Percentiles rank a stretch among this genome's conserved stretches.
phyloP scores from a whole-genome alignment of 2,113 vertebrate genomes.

The Willisornis vidua region DNA sequence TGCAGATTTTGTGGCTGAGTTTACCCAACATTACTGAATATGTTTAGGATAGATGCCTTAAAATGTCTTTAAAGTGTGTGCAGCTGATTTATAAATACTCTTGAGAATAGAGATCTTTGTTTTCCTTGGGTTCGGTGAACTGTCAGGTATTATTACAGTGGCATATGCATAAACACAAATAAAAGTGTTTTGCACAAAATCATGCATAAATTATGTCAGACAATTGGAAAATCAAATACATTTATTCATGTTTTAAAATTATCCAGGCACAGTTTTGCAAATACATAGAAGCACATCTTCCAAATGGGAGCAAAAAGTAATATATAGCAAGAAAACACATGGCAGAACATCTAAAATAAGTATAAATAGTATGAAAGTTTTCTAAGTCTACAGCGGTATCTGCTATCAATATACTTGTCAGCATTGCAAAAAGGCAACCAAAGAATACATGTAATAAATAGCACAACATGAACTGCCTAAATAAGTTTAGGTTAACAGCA shows the following conservation, averaged over 20 bases:
- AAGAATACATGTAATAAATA: slow-evolving; percentile 42
- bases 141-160: background rate
- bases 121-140: background rate
- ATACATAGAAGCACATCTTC: slow-evolving; percentile 59
- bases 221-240: slow-evolving; percentile 53
- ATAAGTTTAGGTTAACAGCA: slow-evolving; percentile 58
- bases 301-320: slow-evolving; percentile 61
- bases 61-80: background rate
- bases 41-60: background rate
- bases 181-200: background rate
- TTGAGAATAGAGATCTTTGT: background rate
- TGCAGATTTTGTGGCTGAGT: background rate
- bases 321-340: slow-evolving; percentile 58
- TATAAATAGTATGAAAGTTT: slow-evolving; percentile 55
- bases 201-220: background rate
- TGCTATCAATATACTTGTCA: slow-evolving; percentile 58
- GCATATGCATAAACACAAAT: background rate
- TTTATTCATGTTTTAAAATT: slow-evolving; percentile 73
- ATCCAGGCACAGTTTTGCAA: slow-evolving; percentile 64
- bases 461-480: slow-evolving; percentile 35
- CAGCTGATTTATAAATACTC: background rate
- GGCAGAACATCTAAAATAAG: slow-evolving; percentile 54
- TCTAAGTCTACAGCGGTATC: slow-evolving; percentile 27
- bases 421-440: slow-evolving; percentile 23
- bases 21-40: background rate